Evolutionary conservation across 2,113 vertebrate genomes (phyloP).

Genomic region (Urocolius indicus): DNA sequence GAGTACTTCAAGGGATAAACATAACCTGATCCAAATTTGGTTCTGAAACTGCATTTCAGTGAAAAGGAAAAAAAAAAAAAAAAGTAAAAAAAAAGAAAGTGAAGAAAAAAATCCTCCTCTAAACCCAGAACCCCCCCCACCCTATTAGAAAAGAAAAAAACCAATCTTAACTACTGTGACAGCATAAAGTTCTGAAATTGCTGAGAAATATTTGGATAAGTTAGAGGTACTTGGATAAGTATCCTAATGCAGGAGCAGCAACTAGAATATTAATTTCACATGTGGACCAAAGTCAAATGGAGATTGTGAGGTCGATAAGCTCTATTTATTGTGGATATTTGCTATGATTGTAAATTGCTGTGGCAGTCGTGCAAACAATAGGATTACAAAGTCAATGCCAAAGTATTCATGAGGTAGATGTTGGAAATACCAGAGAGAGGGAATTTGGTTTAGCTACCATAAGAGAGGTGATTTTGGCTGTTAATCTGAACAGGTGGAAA

Average conservation of each 20-base stretch:
- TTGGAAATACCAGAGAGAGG: neutral
- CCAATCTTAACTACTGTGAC: neutral
- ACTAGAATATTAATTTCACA: neutral
- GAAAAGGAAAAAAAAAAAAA: neutral
- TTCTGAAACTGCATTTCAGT: neutral
- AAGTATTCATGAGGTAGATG: neutral
- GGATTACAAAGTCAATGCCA: neutral
- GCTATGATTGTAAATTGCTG: neutral
- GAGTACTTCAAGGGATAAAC: neutral
- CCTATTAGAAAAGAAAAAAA: neutral
- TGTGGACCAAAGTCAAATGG: neutral
- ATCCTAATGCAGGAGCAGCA: neutral
- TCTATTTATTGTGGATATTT: neutral
- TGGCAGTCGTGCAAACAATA: neutral
- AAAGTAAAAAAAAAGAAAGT: neutral
- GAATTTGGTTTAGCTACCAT: neutral
- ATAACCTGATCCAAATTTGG: neutral
- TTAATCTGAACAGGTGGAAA: neutral
- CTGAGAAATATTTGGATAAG: neutral
- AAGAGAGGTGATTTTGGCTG: neutral
- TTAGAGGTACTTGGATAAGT: neutral
- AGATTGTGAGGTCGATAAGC: neutral
- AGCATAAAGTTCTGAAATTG: neutral
- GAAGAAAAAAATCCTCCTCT: neutral
- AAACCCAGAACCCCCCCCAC: neutral